Evolutionary conservation across 2,113 vertebrate genomes (phyloP).

Genomic region (Orycteropus afer): DNA sequence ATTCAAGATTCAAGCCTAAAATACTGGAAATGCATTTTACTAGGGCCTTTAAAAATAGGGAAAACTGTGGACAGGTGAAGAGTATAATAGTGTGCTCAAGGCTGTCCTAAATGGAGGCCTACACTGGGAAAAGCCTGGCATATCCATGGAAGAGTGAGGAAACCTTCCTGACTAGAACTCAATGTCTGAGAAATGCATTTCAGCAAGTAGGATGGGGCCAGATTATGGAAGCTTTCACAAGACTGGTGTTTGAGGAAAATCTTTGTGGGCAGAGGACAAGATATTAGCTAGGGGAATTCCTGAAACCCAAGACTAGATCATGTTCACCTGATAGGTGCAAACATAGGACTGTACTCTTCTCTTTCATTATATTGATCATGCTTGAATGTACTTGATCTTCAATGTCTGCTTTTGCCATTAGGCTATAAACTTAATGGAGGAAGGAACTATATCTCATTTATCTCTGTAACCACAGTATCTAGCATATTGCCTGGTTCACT

Average conservation of each 20-base stretch:
- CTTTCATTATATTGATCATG: not conserved
- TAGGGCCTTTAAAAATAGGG: not conserved
- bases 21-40: not conserved
- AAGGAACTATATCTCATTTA: not conserved
- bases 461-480: not conserved
- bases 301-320: not conserved
- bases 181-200: not conserved
- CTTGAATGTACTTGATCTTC: not conserved
- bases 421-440: not conserved
- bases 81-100: not conserved
- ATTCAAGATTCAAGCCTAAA: not conserved
- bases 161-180: not conserved
- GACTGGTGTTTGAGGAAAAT: not conserved
- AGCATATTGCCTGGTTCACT: not conserved
- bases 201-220: not conserved
- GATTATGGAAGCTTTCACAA: not conserved
- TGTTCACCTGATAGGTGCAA: not conserved
- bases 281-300: not conserved
- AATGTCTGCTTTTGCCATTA: not conserved
- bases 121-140: not conserved
- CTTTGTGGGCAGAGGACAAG: not conserved
- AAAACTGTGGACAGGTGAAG: not conserved
- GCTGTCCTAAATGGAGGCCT: not conserved
- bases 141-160: not conserved
- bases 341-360: not conserved